Evolutionary conservation across 2,797 vertebrate genomes (phyloP).

Genomic region (Typhlichthys eigenmanni): DNA sequence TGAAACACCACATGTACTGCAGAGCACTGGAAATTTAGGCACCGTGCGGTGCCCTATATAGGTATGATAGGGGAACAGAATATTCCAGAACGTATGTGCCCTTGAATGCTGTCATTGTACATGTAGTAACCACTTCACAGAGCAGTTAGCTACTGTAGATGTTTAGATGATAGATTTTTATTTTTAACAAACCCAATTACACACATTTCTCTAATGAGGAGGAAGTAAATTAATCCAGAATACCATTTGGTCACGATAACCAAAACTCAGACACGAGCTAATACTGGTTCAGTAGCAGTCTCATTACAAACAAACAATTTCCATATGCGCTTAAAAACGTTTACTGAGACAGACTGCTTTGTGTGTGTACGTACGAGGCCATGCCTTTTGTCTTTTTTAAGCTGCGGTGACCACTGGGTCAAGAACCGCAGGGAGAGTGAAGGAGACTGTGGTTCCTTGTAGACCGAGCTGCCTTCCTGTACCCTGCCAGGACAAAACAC

Average conservation of each 20-base stretch:
- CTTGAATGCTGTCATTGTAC: conserved; percentile 28
- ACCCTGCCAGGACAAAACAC: conserved; percentile 22
- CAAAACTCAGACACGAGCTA: no score
- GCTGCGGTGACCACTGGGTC: conserved; percentile 65
- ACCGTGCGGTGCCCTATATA: conserved; percentile 8
- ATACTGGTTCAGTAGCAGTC: neutral
- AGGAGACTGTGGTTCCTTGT: conserved; percentile 59
- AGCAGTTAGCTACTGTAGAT: conserved; percentile 6
- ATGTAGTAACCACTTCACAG: conserved; percentile 29
- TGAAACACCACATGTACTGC: neutral
- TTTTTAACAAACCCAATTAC: conserved; percentile 1
- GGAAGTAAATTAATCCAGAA: neutral
- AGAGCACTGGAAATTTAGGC: neutral
- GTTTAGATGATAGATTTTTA: neutral
- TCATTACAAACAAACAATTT: no score
- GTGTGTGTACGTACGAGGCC: conserved; percentile 26
- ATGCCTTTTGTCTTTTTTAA: conserved; percentile 74
- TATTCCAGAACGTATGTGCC: conserved; percentile 23
- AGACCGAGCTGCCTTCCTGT: conserved; percentile 44
- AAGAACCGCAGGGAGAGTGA: conserved; percentile 55
- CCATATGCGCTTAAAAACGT: neutral
- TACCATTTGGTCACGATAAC: no score
- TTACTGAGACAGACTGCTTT: neutral
- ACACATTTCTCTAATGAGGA: conserved; percentile 1
- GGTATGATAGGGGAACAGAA: conserved; percentile 18